Conservation (phyloP, 2,113 vertebrate species). For the Sebastes fasciatus region DNA sequence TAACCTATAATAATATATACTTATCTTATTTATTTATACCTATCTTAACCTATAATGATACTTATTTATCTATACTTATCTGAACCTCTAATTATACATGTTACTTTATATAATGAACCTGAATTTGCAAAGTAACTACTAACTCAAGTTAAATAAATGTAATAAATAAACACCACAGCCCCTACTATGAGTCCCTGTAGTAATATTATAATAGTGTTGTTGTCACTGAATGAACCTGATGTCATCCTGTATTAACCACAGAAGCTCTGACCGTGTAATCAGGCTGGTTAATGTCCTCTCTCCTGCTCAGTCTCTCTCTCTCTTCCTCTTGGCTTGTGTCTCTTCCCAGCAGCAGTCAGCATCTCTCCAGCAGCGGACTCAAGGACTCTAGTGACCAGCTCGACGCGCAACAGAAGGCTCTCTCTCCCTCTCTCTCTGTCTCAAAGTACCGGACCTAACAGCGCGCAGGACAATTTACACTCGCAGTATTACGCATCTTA, state of each 20-base stretch:
- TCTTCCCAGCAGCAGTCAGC: conserved; percentile 58
- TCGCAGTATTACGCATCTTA: conserved; percentile 51
- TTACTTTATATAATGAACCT: too few species aligned
- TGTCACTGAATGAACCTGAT: not conserved
- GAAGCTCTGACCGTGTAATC: conserved; percentile 7
- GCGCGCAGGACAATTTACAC: conserved; percentile 68
- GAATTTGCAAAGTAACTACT: not conserved
- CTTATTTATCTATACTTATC: too few species aligned
- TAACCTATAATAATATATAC: too few species aligned
- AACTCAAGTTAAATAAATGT: not conserved
- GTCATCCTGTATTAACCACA: conserved; percentile 8
- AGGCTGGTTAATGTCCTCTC: conserved; percentile 26
- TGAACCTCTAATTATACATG: too few species aligned
- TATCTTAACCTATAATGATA: too few species aligned
- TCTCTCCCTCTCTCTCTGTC: not conserved
- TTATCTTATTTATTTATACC: too few species aligned
- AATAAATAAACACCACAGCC: too few species aligned
- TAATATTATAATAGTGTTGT: not conserved
- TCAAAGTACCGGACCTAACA: not conserved
- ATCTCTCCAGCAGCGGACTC: conserved; percentile 65
- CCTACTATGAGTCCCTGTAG: not conserved
- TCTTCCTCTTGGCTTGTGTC: conserved; percentile 1
- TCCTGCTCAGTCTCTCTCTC: conserved; percentile 18
- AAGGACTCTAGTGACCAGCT: conserved; percentile 43
- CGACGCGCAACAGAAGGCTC: conserved; percentile 57